Evolutionary conservation across 2,113 vertebrate genomes (phyloP).

Genomic region (Phycodurus eques): DNA sequence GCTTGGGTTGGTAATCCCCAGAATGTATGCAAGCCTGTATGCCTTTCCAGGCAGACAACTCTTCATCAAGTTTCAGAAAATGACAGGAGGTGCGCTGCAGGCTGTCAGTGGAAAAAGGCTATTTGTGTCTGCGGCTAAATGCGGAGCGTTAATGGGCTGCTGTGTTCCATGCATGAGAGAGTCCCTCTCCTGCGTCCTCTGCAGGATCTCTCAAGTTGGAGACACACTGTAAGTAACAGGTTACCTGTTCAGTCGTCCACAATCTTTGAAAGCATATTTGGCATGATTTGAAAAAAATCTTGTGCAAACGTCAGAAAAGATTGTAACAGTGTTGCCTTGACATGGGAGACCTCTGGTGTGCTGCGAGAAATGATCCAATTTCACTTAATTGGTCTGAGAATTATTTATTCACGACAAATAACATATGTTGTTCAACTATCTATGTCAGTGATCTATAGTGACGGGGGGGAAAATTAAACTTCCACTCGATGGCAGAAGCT

Average conservation of each 20-base stretch:
- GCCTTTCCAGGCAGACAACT: constrained; percentile 56
- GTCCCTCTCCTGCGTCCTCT: constrained; percentile 37
- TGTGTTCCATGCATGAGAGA: constrained; percentile 49
- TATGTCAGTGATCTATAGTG: no score
- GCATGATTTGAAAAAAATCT: neutral
- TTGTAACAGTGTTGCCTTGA: no score
- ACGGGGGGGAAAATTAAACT: no score
- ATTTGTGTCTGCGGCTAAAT: constrained; percentile 78
- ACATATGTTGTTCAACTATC: no score
- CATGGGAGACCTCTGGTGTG: no score
- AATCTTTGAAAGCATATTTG: neutral
- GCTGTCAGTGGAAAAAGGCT: constrained; percentile 76
- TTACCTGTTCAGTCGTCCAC: neutral
- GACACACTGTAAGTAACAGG: neutral
- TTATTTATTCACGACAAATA: no score
- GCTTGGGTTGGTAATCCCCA: constrained; percentile 50
- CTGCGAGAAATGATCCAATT: no score
- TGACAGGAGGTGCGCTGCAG: constrained; percentile 61
- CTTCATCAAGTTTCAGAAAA: constrained; percentile 68
- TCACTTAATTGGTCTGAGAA: no score
- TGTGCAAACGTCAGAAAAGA: no score
- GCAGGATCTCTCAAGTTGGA: constrained; percentile 61
- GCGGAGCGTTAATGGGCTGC: constrained; percentile 70
- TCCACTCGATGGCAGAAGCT: no score
- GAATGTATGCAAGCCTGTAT: constrained; percentile 57